Conservation (phyloP, 2,113 vertebrate species). For the Sturnira hondurensis region DNA sequence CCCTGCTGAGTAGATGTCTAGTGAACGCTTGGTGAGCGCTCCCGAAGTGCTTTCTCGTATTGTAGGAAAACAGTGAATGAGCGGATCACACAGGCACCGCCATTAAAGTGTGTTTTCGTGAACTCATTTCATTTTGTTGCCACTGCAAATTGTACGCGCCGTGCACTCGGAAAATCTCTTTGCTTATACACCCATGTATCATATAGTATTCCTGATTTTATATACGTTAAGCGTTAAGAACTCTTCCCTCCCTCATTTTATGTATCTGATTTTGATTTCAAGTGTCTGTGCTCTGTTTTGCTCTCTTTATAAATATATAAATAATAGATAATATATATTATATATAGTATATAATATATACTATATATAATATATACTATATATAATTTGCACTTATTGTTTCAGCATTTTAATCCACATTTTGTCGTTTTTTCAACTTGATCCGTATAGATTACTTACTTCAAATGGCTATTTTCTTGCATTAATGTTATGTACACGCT, state of each 20-base stretch:
- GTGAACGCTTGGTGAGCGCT: background rate
- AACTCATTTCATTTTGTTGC: background rate
- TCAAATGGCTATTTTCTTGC: background rate
- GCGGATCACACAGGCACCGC: background rate
- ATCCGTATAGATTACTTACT: background rate
- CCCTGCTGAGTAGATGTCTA: background rate
- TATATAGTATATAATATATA: too few species aligned
- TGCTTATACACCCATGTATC: background rate
- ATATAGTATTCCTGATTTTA: background rate
- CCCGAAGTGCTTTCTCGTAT: background rate
- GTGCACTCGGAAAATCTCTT: background rate
- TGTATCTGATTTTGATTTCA: conserved; percentile 25
- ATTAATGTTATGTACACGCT: background rate
- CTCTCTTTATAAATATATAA: background rate
- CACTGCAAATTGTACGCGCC: background rate
- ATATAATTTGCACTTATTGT: background rate
- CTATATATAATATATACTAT: background rate
- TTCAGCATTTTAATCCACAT: background rate
- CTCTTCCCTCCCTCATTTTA: background rate
- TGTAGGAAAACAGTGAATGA: background rate
- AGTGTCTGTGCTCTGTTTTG: background rate
- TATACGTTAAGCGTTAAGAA: background rate
- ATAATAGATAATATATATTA: too few species aligned
- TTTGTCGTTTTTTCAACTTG: conserved; percentile 9
- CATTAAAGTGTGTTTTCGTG: background rate